Evolutionary conservation across 1,140 invertebrate species (phyloP), one percentile per base, ranked within the genome.

Genomic region (Hermatobates lingyangjiaoensis): DNA sequence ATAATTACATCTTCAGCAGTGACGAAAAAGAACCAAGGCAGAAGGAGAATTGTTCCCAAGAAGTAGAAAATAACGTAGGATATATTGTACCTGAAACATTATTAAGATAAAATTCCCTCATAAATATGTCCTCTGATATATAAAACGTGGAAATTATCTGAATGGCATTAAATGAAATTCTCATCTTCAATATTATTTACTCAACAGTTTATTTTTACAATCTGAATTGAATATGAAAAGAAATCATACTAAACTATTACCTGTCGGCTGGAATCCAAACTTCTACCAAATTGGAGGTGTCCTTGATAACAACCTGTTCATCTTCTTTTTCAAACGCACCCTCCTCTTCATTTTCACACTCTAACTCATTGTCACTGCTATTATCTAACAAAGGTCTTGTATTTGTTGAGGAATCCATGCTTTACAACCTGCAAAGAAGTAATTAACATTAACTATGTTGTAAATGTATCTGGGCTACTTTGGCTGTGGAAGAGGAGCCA

Each of bases 11-110:
- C 82, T 69, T 92, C 83, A 21, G 89, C 89, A 53, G 89, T 95
- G 26, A 94, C 83, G 62, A 95, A 90, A 66, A 95, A 94, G 65
- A 89, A 93, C 90, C 89, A 96, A 53, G 91, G 88, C 20, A 92
- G 75, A 49, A 95, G 69, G 24, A 87, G 88, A 45, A 84, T 85
- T 59, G 93, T 80, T 39, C 91, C 91, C 54, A 95, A 74, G 52
- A 94, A 68, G 64, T 88, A 89, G 70, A 95, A 94, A 45, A 88
- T 79, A 18, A 85, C 68, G 60, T 87, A 93, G 14, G 87, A 84
- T 23, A 75, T 53, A 61, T 74, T 69, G 55, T 71, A 79, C 52
- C 78, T 81, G 61, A 30, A 71, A 71, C 54, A 58, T 58, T 57
- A 55, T 59, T 12, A 52, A 45, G 20, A 45, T 20, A 18, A 51